Base-by-base conservation (phyloP, 2,113 vertebrate genomes). In the Bos indicus region DNA sequence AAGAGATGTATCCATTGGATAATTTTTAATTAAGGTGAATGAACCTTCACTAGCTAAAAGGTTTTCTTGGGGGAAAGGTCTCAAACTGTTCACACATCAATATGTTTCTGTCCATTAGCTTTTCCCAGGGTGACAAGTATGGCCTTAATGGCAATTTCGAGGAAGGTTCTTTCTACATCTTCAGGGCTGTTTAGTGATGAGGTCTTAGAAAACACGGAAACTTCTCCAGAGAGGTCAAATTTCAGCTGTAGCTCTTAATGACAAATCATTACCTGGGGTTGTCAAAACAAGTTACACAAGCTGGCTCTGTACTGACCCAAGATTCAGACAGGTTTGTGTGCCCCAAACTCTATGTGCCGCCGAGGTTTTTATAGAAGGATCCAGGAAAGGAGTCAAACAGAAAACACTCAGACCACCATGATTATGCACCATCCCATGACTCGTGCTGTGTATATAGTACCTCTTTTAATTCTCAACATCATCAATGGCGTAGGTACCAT, bases 41-140 rank as follows among this genome's bases (percentile, higher is more conserved):
- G 97, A 97, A 96, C 36, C 43, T 77, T 12, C 2, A 0, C 82
- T 88, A 60, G 97, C 96, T 97, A 46, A 98, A 97, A 98, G 97
- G 97, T 96, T 98, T 98, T 91, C 96, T 95, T 92, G 85, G 97
- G 95, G n/a, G 95, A 95, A 97, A 86, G 95, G 96, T 98, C 97
- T 98, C 97, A 97, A 85, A 97, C 98, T 97, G 98, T 98, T 98
- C 98, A 97, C 91, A 96, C 95, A 91, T 97, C 98, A 87, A 97
- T 98, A 97, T 95, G 92, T 96, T 98, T 97, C 98, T 98, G 77
- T 95, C 98, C 98, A 98, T 98, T 98, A 98, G 93, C 97, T 98
- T 98, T 96, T 93, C 98, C 97, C 96, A 98, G 98, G 98, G 97
- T 97, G 97, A 98, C 97, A 96, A 98, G 98, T 84, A 87, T 16